Evolutionary conservation across 1,140 invertebrate species (phyloP), one percentile per base, ranked within the genome.

Genomic region (Halotydeus destructor): DNA sequence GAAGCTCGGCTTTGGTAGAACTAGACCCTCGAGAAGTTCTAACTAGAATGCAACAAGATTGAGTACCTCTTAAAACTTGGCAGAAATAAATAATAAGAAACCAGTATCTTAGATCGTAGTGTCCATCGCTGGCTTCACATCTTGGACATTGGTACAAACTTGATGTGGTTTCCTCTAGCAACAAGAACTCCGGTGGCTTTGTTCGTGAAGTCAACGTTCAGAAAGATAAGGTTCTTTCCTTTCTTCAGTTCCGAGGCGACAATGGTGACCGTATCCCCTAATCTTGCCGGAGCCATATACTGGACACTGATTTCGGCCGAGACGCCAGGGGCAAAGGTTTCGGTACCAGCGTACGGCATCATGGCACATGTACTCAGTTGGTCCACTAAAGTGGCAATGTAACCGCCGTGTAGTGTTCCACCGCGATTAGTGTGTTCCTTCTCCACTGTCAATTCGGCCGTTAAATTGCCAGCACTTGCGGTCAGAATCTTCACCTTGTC

Each of bases 391-490:
- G 77, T 76, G 9, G 75, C 72, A 9, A 75, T 79, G 47, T 79
- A 72, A 11, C 82, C 84, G 30, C 83, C 83, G 62, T 91, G 82
- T 3, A 89, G 57, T 1, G 69, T 71, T 1, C 80, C 79, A 34
- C 59, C 62, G 18, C 62, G 50, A 59, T 93, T 93, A 1, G 74
- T 54, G 58, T 86, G 76, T 44, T 84, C 75, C 19, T 74, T 58
- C 0, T 63, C 63, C 0, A 94, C 71, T 52, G 67, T 70, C 50
- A 93, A 70, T 60, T 86, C 75, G 22, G 75, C 78, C 5, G 27
- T 38, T 11, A 47, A 14, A 4, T 36, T 30, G 8, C 45, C 45
- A 27, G 31, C 28, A 3, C 19, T 14, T 6, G 41, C 35, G 9
- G 37, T 22, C 1, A n/a, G 22, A 32, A 47, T 47, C 22, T 31